Base-by-base conservation (phyloP, 2,797 vertebrate genomes). In the Peromyscus melanophrys region DNA sequence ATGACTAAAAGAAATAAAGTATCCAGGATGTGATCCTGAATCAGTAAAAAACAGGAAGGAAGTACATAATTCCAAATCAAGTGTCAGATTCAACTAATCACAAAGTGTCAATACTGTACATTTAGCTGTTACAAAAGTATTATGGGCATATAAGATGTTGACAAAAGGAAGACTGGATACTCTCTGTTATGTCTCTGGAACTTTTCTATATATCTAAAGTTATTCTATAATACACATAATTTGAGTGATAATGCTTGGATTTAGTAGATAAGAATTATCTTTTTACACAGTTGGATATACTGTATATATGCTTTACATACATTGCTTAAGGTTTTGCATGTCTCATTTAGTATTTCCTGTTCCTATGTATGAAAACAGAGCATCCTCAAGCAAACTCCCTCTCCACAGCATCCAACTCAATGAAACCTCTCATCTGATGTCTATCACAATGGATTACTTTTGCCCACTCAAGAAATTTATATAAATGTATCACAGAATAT, bases 1-100 rank as follows among this genome's bases (percentile, higher is more conserved):
- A 55, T 52, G 21, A 57, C 7, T 37, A 80, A 94, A 59, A 40
- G 55, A 6, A 95, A 27, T 92, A 21, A 93, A 49, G 1, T 55
- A 34, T 89, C 8, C 65, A 77, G 23, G 3, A 49, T 91, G 40
- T 43, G 4, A 81, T 71, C n/a, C 59, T 71, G 4, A 59, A 89
- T 75, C 46, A 83, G 61, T 76, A 80, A 88, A 63, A 37, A 21
- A 0, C 37, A 13, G 7, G 2, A 5, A 1, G 4, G 8, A 82
- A 34, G 81, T 23, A 86, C 85, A 61, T 11, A 82, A 90, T 92
- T 87, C 9, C n/a, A 77, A 96, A 65, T 67, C 4, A 76, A 71
- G 19, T 61, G n/a, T 37, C 23, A 23, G 2, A 1, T 23, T 91
- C 63, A 82, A 46, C 67, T 88, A 52, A 67, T 84, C 52, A 86